Evolutionary conservation across 2,888 invertebrate genomes (phyloP).

Genomic region (Pristionchus entomophagus): DNA sequence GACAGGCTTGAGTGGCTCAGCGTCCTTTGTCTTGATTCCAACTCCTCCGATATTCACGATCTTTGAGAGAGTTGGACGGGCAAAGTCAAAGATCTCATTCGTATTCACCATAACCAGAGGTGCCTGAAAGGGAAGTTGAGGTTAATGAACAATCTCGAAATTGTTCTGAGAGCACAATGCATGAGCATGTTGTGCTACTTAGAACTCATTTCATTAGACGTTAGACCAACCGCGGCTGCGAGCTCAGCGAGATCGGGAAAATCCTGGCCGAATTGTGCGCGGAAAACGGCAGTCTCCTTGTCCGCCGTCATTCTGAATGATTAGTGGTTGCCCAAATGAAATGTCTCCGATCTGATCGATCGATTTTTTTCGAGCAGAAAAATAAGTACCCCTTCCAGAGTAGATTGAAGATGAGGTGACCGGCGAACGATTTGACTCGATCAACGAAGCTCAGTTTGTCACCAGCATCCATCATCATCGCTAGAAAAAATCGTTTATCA

Average conservation of each 20-base stretch:
- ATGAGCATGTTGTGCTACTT: too few species aligned
- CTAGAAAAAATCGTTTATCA: conserved; percentile 47
- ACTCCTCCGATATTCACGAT: conserved; percentile 68
- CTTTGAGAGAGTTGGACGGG: conserved; percentile 66
- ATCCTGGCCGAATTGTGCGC: conserved; percentile 49
- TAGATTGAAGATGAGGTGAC: conserved; percentile 55
- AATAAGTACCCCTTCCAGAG: conserved; percentile 38
- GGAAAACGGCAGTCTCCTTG: conserved; percentile 53
- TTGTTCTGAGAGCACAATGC: too few species aligned
- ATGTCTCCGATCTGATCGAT: too few species aligned
- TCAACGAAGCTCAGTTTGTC: conserved; percentile 65
- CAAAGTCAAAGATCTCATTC: conserved; percentile 65
- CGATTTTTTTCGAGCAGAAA: background rate
- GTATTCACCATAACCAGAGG: conserved; percentile 62
- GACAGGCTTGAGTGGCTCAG: conserved; percentile 57
- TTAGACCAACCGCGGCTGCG: background rate
- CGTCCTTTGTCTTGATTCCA: conserved; percentile 62
- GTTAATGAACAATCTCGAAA: background rate
- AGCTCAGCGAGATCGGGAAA: conserved; percentile 55
- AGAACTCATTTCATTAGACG: too few species aligned
- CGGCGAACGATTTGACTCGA: conserved; percentile 62
- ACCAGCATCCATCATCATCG: conserved; percentile 62
- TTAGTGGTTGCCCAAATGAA: background rate
- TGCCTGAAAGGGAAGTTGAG: background rate
- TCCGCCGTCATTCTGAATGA: conserved; percentile 15